Base-by-base conservation (phyloP, 2,113 vertebrate species). In the Larimichthys polyactis region DNA sequence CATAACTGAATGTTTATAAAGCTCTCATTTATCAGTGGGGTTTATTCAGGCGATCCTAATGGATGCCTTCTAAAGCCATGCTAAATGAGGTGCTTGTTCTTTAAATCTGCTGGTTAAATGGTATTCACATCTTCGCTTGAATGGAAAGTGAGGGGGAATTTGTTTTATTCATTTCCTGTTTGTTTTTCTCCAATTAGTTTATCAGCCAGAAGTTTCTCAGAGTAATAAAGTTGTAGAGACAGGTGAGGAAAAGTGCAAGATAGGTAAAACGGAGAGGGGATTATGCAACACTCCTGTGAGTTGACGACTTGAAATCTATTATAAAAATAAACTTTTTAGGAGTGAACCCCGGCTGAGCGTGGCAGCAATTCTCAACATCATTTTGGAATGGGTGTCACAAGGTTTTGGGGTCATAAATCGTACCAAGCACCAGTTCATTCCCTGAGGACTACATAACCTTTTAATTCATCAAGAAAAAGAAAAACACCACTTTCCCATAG, bases 1-100 rank as follows among this genome's bases (percentile, higher is more conserved):
- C 78, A 91, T 71, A 84, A 87, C 87, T 73, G 73, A 84, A 75
- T 86, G 83, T 90, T 90, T 88, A 87, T 85, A 85, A 91, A 89
- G n/a, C 70, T 68, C 83, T 77, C 68, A 82, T 90, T 87, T 78
- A 83, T 90, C 84, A 91, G 71, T 32, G 9, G 68, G 76, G 78
- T 81, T 85, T 67, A 87, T 87, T 84, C 87, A 78, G 83, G 65
- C 74, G 3, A 46, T 79, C 70, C 83, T 93, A 86, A 90, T 86
- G 72, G 82, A 81, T 72, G 84, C 67, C 75, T 79, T 55, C 44
- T 79, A 65, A 84, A 82, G 66, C 24, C 62, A 57, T 78, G 82
- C 79, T 89, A 87, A 91, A 91, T 89, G 75, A 89, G 78, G 71
- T 81, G 79, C 54, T 70, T 77, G 83, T 88, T 90, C 72, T 79